These are phyloP conservation scores for Mallotus villosus DNA, from an alignment of 2,797 vertebrate genomes.

Conservation along the genomic window DNA sequence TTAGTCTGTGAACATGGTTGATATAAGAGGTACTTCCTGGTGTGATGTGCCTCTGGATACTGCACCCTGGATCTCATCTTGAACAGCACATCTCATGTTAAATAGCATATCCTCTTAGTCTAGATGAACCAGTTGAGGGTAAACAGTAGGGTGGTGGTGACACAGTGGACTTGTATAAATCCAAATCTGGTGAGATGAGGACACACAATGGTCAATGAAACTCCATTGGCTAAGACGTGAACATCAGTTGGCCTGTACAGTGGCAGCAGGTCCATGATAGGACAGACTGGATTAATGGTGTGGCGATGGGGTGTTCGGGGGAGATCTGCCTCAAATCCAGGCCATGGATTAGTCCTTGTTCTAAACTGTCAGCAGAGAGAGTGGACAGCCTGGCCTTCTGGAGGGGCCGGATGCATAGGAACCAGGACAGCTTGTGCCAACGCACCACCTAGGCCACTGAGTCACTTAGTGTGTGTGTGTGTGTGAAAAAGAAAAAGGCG, in stretches of 20 bases:
- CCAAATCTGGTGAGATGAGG: constrained; percentile 32
- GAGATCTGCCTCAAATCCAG: constrained; percentile 54
- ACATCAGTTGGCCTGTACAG: constrained; percentile 66
- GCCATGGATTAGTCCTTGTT: constrained; percentile 62
- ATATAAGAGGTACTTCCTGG: too few relatives aligned
- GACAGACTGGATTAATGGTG: constrained; percentile 64
- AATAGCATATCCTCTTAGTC: constrained; percentile 25
- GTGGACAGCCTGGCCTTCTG: constrained; percentile 22
- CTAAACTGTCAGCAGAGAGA: constrained; percentile 56
- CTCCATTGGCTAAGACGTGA: constrained; percentile 30
- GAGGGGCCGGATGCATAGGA: constrained; percentile 48
- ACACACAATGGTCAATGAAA: constrained; percentile 62
- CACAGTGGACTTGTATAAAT: constrained; percentile 19
- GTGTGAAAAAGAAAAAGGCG: constrained; percentile 9
- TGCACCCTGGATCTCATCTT: neutral
- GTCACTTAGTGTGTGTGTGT: constrained; percentile 53
- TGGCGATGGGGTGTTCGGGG: constrained; percentile 57
- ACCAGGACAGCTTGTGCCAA: constrained; percentile 52
- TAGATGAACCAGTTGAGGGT: constrained; percentile 44
- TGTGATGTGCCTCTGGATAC: neutral
- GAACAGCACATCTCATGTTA: neutral
- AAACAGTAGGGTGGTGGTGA: constrained; percentile 48
- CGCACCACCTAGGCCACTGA: constrained; percentile 39
- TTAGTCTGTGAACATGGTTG: too few relatives aligned
- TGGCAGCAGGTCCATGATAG: constrained; percentile 58